Evolutionary conservation across 2,113 vertebrate species (phyloP), one percentile per base, ranked within the genome.

Genomic region (Aix galericulata): DNA sequence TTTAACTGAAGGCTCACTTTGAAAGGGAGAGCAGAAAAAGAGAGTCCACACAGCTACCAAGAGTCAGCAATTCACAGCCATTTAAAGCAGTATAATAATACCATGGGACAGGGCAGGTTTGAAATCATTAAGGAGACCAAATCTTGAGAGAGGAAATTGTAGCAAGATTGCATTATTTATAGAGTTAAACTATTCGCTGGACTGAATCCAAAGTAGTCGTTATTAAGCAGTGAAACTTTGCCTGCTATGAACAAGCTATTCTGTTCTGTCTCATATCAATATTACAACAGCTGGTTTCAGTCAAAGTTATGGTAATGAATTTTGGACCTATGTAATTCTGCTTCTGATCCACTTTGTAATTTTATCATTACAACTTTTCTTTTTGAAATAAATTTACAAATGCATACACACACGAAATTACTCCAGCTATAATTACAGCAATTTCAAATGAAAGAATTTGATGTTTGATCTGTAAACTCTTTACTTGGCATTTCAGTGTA

Each of bases 161-260:
- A 95, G 79, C 82, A 93, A 97, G 85, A 60, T 42, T 97, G 89
- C 93, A 94, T 97, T 97, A 97, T 96, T 97, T 97, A 97, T 95
- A 86, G 95, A 96, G 93, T 97, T 97, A 97, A 97, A 91, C 91
- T 92, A 78, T 96, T 96, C 91, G 62, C 80, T 97, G 96, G 94
- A 95, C 48, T 69, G 34, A 82, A 69, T 94, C 95, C 95, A 95
- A 96, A 96, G 81, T 82, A 89, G 92, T 88, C 5, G 3, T 90
- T 94, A 95, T 52, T 93, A 96, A 95, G 94, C 86, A 68, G 22
- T 44, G 85, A 97, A 88, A 94, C 62, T 88, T 94, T 93, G 91
- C 77, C 71, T 82, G 32, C 68, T 76, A 56, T 75, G 96, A 97
- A 94, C 86, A 94, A 92, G 80, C 59, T 78, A n/a, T 63, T 93